These are phyloP conservation scores for Lasioglossum calceatum DNA, from an alignment of 2,888 invertebrate species.

Conservation along the genomic window DNA sequence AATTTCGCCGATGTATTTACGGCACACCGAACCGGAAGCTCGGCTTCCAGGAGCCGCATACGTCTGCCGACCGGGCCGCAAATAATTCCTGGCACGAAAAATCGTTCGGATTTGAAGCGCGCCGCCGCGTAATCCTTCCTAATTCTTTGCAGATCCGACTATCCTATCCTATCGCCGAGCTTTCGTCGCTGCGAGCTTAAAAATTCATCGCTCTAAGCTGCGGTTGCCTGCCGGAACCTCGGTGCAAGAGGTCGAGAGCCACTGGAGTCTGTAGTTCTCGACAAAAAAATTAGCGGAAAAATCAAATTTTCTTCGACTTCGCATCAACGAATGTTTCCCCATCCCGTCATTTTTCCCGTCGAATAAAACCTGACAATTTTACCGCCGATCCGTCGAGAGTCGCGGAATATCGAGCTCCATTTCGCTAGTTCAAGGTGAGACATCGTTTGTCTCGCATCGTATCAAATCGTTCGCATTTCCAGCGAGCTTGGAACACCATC, in stretches of 20 bases:
- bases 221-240: background rate
- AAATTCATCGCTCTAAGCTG: background rate
- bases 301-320: background rate
- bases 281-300: background rate
- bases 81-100: constrained; percentile 58
- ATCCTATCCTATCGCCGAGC: background rate
- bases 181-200: background rate
- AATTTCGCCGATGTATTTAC: constrained; percentile 39
- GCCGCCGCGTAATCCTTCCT: constrained; percentile 26
- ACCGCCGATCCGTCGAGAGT: background rate
- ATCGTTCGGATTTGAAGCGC: constrained; percentile 47
- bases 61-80: constrained; percentile 29
- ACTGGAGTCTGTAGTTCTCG: too few relatives aligned
- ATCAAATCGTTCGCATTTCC: constrained; percentile 5
- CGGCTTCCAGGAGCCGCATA: background rate
- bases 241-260: background rate
- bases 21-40: constrained; percentile 40
- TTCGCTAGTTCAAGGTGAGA: background rate
- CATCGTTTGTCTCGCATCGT: background rate
- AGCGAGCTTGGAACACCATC: background rate
- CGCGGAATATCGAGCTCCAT: background rate
- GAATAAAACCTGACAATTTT: background rate
- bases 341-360: background rate
- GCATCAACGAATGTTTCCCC: too few relatives aligned
- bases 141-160: constrained; percentile 30